Evolutionary conservation across 2,113 vertebrate species (phyloP).

Genomic region (Hippocampus zosterae): DNA sequence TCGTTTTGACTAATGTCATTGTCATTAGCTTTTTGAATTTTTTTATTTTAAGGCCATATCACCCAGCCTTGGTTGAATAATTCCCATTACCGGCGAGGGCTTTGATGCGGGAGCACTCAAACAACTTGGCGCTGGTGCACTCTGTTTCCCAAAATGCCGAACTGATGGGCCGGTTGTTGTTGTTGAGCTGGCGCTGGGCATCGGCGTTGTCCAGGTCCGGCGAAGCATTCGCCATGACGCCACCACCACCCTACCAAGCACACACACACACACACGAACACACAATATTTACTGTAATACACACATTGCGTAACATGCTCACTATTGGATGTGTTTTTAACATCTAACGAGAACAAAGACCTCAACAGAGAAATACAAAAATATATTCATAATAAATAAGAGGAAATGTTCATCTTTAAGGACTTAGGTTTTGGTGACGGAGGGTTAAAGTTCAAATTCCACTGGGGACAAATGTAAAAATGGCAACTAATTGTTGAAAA

Average conservation of each 20-base stretch:
- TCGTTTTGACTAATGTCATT: too few species aligned
- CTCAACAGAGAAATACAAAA: neutral
- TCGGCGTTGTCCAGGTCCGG: constrained; percentile 88
- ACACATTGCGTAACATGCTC: neutral
- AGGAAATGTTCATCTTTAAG: too few species aligned
- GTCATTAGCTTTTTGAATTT: too few species aligned
- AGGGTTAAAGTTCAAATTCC: too few species aligned
- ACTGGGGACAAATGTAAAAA: too few species aligned
- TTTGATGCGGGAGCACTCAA: constrained; percentile 90
- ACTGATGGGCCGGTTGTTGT: constrained; percentile 80
- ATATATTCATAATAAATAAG: neutral
- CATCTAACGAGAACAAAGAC: neutral
- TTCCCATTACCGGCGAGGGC: constrained; percentile 77
- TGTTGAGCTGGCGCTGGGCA: constrained; percentile 80
- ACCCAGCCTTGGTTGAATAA: neutral
- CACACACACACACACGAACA: constrained; percentile 22
- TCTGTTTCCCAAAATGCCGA: constrained; percentile 78
- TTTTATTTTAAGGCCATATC: too few species aligned
- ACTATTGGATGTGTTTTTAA: neutral
- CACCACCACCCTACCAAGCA: constrained; percentile 47
- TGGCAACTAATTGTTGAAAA: too few species aligned
- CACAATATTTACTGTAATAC: neutral
- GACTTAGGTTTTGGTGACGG: too few species aligned
- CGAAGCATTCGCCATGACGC: constrained; percentile 81
- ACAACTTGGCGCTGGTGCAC: constrained; percentile 82